These are phyloP conservation scores for Dyspetes luteomarginatus DNA, from an alignment of 2,888 invertebrate genomes.

Conservation along the genomic window DNA sequence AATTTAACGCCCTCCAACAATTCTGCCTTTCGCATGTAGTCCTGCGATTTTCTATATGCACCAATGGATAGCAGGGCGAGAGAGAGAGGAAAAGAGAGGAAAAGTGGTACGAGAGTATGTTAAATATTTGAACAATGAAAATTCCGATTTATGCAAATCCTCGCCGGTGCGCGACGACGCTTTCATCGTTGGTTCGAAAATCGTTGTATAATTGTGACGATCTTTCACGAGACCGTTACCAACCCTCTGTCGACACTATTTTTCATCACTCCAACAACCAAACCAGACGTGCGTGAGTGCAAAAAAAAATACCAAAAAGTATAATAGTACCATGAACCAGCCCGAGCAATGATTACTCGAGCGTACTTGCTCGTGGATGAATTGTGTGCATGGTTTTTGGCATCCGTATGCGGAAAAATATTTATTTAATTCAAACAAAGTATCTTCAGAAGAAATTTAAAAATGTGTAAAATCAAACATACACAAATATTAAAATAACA, in stretches of 20 bases:
- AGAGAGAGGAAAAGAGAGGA: constrained; percentile 40
- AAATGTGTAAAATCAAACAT: too few species aligned
- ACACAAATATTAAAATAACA: too few species aligned
- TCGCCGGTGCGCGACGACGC: constrained; percentile 6
- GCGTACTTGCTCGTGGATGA: constrained; percentile 18
- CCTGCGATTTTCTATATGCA: background rate
- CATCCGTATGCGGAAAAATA: background rate
- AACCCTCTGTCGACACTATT: constrained; percentile 21
- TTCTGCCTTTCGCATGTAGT: constrained; percentile 26
- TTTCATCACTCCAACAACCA: constrained; percentile 37
- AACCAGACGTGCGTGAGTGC: background rate
- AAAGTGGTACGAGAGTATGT: constrained; percentile 62
- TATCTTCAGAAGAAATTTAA: background rate
- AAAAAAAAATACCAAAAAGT: constrained; percentile 5
- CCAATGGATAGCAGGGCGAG: constrained; percentile 7
- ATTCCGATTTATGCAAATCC: constrained; percentile 62
- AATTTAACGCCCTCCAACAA: constrained; percentile 63
- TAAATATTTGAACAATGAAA: constrained; percentile 69
- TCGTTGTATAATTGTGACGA: constrained; percentile 55
- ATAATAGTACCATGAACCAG: constrained; percentile 22
- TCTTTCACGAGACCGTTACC: constrained; percentile 21
- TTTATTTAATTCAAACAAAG: background rate
- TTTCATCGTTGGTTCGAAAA: constrained; percentile 37
- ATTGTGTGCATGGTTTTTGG: constrained; percentile 4
- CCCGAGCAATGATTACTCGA: constrained; percentile 29